A percentile compares a stretch with the other conserved stretches of the same genome.
These are phyloP conservation scores for Microchirus variegatus DNA, from an alignment of 2,797 vertebrate genomes.

Conservation along the genomic window DNA sequence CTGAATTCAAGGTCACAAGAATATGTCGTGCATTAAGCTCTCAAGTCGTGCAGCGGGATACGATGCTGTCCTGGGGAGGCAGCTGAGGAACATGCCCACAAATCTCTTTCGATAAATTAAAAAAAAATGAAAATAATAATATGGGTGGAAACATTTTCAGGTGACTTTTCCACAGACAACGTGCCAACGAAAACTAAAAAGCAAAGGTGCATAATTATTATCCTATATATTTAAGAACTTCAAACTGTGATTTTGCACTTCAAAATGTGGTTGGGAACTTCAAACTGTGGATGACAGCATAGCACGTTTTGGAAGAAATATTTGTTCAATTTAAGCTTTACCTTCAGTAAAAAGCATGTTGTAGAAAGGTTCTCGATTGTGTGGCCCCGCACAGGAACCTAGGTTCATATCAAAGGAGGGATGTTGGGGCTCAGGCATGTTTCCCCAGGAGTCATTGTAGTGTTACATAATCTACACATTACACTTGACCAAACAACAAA, in stretches of 20 bases:
- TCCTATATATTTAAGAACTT: neutral
- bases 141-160: constrained; percentile 10
- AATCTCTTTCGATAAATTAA: neutral
- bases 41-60: too few species aligned
- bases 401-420: constrained; percentile 25
- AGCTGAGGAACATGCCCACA: constrained; percentile 1
- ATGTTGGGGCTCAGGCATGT: constrained; percentile 25
- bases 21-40: too few species aligned
- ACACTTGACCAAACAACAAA: constrained; percentile 47
- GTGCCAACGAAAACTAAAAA: constrained; percentile 21
- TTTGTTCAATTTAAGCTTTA: neutral
- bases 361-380: constrained; percentile 6
- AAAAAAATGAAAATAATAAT: too few species aligned
- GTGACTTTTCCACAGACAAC: constrained; percentile 21
- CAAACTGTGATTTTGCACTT: too few species aligned
- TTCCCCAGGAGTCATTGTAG: constrained; percentile 48
- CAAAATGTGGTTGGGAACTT: too few species aligned
- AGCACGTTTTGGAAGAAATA: too few species aligned
- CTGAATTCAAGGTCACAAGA: neutral
- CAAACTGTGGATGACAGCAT: too few species aligned
- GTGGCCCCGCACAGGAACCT: constrained; percentile 13
- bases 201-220: too few species aligned
- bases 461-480: constrained; percentile 55
- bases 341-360: neutral
- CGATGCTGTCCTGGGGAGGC: too few species aligned